Base-by-base conservation (phyloP, 2,888 invertebrate species). In the Antheraea assamensis region DNA sequence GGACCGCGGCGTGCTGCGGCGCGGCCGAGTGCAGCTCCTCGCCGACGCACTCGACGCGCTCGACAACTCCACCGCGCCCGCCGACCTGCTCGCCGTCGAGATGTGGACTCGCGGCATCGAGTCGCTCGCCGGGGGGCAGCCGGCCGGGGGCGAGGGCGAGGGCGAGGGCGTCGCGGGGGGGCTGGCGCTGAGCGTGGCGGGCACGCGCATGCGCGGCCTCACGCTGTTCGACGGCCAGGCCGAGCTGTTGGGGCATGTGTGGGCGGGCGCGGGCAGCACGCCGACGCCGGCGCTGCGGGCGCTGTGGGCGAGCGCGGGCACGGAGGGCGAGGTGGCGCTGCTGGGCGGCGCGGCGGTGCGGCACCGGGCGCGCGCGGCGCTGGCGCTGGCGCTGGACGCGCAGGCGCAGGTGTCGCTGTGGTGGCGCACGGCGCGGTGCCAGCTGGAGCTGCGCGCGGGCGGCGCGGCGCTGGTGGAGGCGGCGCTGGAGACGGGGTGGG, bases 191-290 rank as follows among this genome's bases (percentile, higher is more conserved):
- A 19, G 77, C 55, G 89, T 88, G 77, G 85, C 75, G 74, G 91
- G 90, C 71, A 88, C 76, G 76, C 83, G 87, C n/a, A 78, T 85
- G 78, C 84, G 75, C 1, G 80, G 77, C 73, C n/a, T 85, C 52
- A 71, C 79, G 55, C 82, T 88, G 35, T 88, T 88, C 80, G 71
- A 71, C 42, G 82, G 86, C 70, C 82, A 88, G 86, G 90, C 86
- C 70, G 90, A 90, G 88, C 84, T 92, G 82, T 84, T 92, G 80
- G 88, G 83, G 7, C 91, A 87, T 85, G 86, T 92, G 84, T 92
- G 92, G 92, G 85, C 90, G 71, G 92, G 92, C 83, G 78, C 90
- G 74, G 92, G 85, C 82, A 85, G 87, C 82, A 73, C 77, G 81
- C 84, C 90, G 64, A 87, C 89, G 78, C 76, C 84, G 49, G 90